Conservation (phyloP, 2,888 invertebrate genomes). For the Mantis religiosa region DNA sequence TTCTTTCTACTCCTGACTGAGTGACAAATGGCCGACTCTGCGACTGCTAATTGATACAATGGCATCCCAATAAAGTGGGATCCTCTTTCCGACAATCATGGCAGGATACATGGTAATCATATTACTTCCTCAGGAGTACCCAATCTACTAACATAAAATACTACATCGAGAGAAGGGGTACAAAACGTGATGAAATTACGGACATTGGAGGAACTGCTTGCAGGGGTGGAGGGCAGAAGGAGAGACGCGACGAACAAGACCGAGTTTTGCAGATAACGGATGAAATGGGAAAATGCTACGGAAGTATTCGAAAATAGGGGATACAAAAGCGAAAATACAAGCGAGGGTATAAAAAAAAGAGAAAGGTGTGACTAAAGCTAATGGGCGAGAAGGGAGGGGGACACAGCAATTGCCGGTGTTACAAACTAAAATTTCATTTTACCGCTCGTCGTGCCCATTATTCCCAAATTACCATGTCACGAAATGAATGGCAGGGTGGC, state of each 20-base stretch:
- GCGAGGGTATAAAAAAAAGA: not conserved
- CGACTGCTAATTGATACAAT: slow-evolving; percentile 15
- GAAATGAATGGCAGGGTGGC: not conserved
- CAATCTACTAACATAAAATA: not conserved
- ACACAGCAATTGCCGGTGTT: not conserved
- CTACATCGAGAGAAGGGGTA: not conserved
- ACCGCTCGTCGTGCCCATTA: not conserved
- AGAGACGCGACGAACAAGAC: not conserved
- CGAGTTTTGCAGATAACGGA: not conserved
- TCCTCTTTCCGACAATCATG: not conserved
- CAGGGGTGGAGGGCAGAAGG: not conserved
- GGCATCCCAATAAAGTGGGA: slow-evolving; percentile 11
- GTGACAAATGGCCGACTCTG: not conserved
- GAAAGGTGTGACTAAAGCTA: not conserved
- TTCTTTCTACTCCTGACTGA: not conserved
- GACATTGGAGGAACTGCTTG: not conserved
- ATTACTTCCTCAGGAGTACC: not conserved
- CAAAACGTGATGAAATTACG: slow-evolving; percentile 3
- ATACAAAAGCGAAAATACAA: not conserved
- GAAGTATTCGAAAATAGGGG: not conserved
- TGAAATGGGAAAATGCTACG: not conserved
- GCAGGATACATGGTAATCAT: not conserved
- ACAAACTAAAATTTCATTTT: not conserved
- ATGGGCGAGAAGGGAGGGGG: not conserved
- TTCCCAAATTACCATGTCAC: not conserved